phyloP scores from a whole-genome alignment of 2,888 invertebrate genomes.

The Tigriopus californicus region DNA sequence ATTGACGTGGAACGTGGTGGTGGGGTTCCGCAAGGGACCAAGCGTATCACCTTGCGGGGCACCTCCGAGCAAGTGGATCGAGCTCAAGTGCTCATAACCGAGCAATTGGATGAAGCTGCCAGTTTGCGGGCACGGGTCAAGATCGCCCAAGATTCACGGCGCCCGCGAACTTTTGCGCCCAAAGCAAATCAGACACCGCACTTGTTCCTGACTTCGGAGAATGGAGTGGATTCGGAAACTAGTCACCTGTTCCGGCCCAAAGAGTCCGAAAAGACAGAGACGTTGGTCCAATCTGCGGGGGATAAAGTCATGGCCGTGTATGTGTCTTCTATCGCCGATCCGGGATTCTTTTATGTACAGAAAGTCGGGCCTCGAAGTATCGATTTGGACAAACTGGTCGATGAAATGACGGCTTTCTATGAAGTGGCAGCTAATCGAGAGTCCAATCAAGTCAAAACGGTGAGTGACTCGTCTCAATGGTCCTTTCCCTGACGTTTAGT shows the following conservation, averaged over 20 bases:
- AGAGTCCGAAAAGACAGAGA: not conserved
- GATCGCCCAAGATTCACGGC: slow-evolving; percentile 19
- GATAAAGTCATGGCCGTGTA: slow-evolving; percentile 48
- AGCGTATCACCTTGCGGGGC: slow-evolving; percentile 32
- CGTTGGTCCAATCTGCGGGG: not conserved
- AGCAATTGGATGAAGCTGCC: slow-evolving; percentile 40
- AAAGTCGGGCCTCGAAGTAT: slow-evolving; percentile 44
- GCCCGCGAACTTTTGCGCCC: not conserved
- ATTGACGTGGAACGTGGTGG: slow-evolving; percentile 35
- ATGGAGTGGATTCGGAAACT: not conserved
- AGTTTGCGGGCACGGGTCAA: slow-evolving; percentile 28
- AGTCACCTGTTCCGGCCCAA: not conserved
- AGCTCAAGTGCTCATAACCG: slow-evolving; percentile 50
- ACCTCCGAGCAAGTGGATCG: slow-evolving; percentile 51
- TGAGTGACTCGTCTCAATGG: too few species aligned
- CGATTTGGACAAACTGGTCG: slow-evolving; percentile 55
- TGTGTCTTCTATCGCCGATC: slow-evolving; percentile 63
- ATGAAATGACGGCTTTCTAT: slow-evolving; percentile 66
- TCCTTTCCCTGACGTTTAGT: too few species aligned
- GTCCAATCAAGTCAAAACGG: slow-evolving; percentile 33
- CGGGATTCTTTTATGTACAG: slow-evolving; percentile 68
- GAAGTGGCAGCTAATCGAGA: slow-evolving; percentile 31
- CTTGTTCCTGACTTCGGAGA: slow-evolving; percentile 2
- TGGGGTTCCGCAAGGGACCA: slow-evolving; percentile 17
- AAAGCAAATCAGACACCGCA: not conserved